Conservation (phyloP, 2,888 invertebrate genomes). For the Stenichneumon culpator region DNA sequence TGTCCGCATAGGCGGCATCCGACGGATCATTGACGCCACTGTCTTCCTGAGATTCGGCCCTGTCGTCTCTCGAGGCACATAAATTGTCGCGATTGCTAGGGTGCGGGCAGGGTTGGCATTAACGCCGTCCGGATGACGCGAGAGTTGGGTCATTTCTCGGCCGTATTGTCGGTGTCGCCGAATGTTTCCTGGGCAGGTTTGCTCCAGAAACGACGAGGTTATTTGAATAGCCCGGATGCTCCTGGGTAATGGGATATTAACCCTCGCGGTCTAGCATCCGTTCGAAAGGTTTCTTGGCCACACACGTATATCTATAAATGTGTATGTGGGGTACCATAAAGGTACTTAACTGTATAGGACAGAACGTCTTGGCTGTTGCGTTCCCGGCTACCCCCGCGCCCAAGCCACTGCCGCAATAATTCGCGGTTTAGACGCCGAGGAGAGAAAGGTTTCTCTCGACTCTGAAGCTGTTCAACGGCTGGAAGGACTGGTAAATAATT, state of each 20-base stretch:
- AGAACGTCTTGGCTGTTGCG: not conserved
- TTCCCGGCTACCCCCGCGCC: not conserved
- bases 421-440: conserved; percentile 7
- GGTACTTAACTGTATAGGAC: not conserved
- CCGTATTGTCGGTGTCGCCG: not conserved
- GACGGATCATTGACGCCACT: not conserved
- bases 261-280: not conserved
- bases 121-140: not conserved
- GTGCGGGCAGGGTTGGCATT: not conserved
- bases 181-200: not conserved
- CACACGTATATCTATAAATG: not conserved
- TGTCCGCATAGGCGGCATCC: not conserved
- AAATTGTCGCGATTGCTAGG: not conserved
- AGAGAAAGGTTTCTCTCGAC: conserved; percentile 38
- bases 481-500: conserved; percentile 67
- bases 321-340: not conserved
- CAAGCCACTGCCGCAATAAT: not conserved
- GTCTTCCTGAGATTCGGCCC: not conserved
- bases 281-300: not conserved
- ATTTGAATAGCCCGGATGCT: not conserved
- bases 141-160: not conserved
- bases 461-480: conserved; percentile 48
- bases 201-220: not conserved
- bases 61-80: not conserved
- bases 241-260: not conserved